Evolutionary conservation across 2,797 vertebrate species (phyloP), one percentile per base, ranked within the genome.

Genomic region (Lacerta bilineata): DNA sequence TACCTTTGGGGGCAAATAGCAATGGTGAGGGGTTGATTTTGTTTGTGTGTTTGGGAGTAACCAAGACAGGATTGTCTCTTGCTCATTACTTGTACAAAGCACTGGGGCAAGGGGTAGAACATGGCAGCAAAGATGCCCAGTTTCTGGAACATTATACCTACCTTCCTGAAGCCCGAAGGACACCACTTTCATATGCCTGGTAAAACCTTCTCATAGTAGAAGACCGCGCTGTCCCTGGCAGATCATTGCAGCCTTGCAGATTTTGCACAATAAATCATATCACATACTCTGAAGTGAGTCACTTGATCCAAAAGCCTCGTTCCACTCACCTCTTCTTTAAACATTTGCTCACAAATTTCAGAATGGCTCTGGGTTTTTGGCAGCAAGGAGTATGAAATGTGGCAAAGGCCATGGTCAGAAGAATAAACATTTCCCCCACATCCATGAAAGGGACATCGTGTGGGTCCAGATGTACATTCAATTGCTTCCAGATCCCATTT

Each of bases 211-310:
- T 89, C 77, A 89, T 83, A 83, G 55, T 88, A 18, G 83, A 59
- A 15, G 71, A 89, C 89, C 87, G 88, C 68, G 5, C 69, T 80
- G 86, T 83, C 87, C 84, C 93, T 94, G 88, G 87, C 91, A 94
- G 87, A 80, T 84, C 91, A 89, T 90, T 93, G 90, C 90, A 93
- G 94, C 92, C 94, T 95, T 89, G 86, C 83, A 0, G 0, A 93
- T 88, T 95, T 93, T 91, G 89, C 88, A 93, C 10, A 1, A 94
- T 95, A 95, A 94, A 97, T 94, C 91, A 85, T 93, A 84, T 90
- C 87, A 75, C 4, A 85, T 88, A 69, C 92, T 95, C 18, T 61
- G 20, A 61, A 20, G 68, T 93, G 94, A 96, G 88, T 95, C 93
- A 94, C 85, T 94, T 89, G 87, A 86, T 78, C 8, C 94, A 96